These are phyloP conservation scores for Petrophora chlorosata DNA, from an alignment of 2,888 invertebrate species.

Conservation along the genomic window DNA sequence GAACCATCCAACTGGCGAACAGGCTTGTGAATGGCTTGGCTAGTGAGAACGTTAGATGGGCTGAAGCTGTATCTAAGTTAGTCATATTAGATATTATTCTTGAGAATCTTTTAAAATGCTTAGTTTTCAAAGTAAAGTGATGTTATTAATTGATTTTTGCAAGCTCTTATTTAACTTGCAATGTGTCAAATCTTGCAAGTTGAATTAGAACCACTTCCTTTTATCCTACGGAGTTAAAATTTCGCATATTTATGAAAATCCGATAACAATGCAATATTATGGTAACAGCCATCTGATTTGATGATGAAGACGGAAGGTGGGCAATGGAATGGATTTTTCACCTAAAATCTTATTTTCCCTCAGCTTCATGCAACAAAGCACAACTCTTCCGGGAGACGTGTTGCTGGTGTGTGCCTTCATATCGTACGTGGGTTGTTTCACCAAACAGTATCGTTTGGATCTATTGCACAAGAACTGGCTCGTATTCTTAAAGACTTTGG, in stretches of 20 bases:
- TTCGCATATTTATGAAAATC: no score
- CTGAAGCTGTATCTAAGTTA: constrained; percentile 94
- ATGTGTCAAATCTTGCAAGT: no score
- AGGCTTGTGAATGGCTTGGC: constrained; percentile 96
- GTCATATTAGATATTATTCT: neutral
- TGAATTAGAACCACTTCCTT: no score
- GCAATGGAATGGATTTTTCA: neutral
- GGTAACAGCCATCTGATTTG: neutral
- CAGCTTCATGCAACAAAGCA: constrained; percentile 93
- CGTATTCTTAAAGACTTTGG: constrained; percentile 90
- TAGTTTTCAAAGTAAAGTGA: no score
- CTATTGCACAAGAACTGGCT: constrained; percentile 95
- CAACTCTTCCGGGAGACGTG: constrained; percentile 97
- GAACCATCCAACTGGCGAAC: constrained; percentile 96
- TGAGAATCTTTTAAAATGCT: no score
- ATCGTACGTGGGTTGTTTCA: constrained; percentile 98
- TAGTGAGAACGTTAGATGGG: constrained; percentile 98
- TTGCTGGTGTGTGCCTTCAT: constrained; percentile 97
- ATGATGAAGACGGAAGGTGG: neutral
- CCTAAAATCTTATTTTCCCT: constrained; percentile 29
- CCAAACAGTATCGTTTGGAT: constrained; percentile 95
- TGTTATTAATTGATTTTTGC: no score
- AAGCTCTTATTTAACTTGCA: no score
- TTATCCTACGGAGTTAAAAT: no score
- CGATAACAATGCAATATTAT: no score